Evolutionary conservation across 2,888 invertebrate species (phyloP), one percentile per base, ranked within the genome.

Genomic region (Leptopterna dolabrata): DNA sequence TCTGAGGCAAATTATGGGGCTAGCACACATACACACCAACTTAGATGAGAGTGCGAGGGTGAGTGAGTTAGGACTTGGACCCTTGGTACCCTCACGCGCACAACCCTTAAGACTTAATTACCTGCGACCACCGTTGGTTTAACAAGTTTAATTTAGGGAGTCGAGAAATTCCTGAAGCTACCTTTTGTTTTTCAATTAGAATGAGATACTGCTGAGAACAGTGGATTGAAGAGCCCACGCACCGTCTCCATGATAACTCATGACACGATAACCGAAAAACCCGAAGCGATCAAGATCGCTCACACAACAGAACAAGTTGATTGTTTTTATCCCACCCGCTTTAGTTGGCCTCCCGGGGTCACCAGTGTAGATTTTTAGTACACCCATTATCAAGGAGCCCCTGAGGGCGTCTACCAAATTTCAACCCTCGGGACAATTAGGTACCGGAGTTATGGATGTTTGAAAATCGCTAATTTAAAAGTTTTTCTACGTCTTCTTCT

Each of bases 51-150:
- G 55, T 7, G 55, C 16, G 14, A 55, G 55, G n/a, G 63, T 63
- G 63, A 63, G 63, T 24, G 63, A 51, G 16, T n/a, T n/a, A 3
- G 63, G 63, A 63, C 11, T 4, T 24, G 63, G 27, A 24, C 63
- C 63, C 24, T 27, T 24, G 55, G 55, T n/a, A 55, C 55, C 55
- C 55, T 55, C 55, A 55, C 63, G 27, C 19, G 24, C 24, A 24
- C 63, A 63, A 63, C 63, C 63, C 63, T 63, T 24, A 63, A 63
- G 63, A 63, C 63, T 24, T 63, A 63, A 63, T 63, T 63, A 63
- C 63, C 63, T 63, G 63, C 13, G 63, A 24, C 63, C 63, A 63
- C 24, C 63, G 63, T 63, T 63, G 24, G 63, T 24, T 63, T 63
- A 63, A 63, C 63, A 63, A 63, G 63, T 63, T 24, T 63, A 63